These are phyloP conservation scores for Chrysopa pallens DNA, from an alignment of 1,140 invertebrate species.

Conservation along the genomic window DNA sequence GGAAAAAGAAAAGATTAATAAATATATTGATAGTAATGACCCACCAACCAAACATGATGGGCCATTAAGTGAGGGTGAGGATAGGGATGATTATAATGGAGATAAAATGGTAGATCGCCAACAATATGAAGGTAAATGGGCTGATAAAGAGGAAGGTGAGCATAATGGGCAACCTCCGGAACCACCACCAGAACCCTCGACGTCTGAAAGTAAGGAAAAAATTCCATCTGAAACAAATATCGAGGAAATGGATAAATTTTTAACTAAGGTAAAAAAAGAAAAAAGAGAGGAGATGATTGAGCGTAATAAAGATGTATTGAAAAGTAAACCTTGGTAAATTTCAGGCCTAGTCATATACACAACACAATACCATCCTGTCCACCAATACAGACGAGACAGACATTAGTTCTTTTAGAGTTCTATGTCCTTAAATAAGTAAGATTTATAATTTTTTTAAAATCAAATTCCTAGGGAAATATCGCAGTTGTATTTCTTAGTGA, in stretches of 20 bases:
- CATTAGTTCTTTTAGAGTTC: too few species aligned
- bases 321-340: slow-evolving; percentile 13
- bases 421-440: too few species aligned
- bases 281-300: slow-evolving; percentile 28
- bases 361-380: too few species aligned
- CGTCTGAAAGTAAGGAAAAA: slow-evolving; percentile 16
- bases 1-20: slow-evolving; percentile 40
- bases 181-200: not conserved
- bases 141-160: slow-evolving; percentile 22
- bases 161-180: slow-evolving; percentile 22
- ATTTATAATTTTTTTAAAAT: too few species aligned
- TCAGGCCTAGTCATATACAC: not conserved
- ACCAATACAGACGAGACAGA: too few species aligned
- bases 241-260: slow-evolving; percentile 29
- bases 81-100: slow-evolving; percentile 35
- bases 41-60: slow-evolving; percentile 35
- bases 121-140: slow-evolving; percentile 40
- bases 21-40: slow-evolving; percentile 31
- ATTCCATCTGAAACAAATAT: slow-evolving; percentile 18
- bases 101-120: slow-evolving; percentile 36
- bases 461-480: too few species aligned
- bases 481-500: too few species aligned
- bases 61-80: slow-evolving; percentile 50
- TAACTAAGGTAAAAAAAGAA: slow-evolving; percentile 28
- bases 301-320: slow-evolving; percentile 24